Percentiles rank a stretch among this genome's conserved stretches.
Conservation (phyloP, 2,113 vertebrate species). For the Pipa parva region DNA sequence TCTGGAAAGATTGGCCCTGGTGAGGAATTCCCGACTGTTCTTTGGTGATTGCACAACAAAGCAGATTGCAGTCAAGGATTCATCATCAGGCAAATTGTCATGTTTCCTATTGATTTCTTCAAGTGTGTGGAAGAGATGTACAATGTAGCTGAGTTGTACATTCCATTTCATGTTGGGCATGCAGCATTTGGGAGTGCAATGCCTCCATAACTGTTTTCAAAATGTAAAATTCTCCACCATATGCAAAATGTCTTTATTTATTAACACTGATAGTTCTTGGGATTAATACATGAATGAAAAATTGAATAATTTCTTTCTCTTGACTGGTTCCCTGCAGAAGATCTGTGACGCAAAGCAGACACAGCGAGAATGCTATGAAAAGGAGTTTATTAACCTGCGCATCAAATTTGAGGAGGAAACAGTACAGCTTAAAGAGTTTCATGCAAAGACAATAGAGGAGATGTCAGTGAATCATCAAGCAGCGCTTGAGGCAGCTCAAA, state of each 20-base stretch:
- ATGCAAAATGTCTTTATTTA: constrained; percentile 3
- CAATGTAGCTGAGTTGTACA: too few relatives aligned
- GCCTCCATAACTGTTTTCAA: too few relatives aligned
- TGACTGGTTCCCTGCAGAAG: constrained; percentile 61
- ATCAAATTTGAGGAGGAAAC: constrained; percentile 81
- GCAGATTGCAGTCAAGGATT: too few relatives aligned
- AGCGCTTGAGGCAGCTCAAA: constrained; percentile 78
- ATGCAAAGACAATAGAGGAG: constrained; percentile 86
- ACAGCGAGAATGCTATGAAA: constrained; percentile 79
- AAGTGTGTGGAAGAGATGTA: too few relatives aligned
- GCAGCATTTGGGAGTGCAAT: too few relatives aligned
- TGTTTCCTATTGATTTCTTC: too few relatives aligned
- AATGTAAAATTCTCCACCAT: too few relatives aligned
- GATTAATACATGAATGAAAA: constrained; percentile 22
- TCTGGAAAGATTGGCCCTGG: too few relatives aligned
- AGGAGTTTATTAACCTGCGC: constrained; percentile 75
- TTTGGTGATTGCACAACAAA: too few relatives aligned
- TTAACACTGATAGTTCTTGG: constrained; percentile 2
- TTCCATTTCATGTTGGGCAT: too few relatives aligned
- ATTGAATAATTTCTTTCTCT: constrained; percentile 29
- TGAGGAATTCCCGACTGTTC: too few relatives aligned
- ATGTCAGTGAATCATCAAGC: constrained; percentile 83
- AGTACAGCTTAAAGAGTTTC: constrained; percentile 79
- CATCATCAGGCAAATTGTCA: too few relatives aligned
- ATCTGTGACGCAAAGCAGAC: constrained; percentile 82